Evolutionary conservation across 1,140 invertebrate genomes (phyloP).

Genomic region (Diorhabda elongata): DNA sequence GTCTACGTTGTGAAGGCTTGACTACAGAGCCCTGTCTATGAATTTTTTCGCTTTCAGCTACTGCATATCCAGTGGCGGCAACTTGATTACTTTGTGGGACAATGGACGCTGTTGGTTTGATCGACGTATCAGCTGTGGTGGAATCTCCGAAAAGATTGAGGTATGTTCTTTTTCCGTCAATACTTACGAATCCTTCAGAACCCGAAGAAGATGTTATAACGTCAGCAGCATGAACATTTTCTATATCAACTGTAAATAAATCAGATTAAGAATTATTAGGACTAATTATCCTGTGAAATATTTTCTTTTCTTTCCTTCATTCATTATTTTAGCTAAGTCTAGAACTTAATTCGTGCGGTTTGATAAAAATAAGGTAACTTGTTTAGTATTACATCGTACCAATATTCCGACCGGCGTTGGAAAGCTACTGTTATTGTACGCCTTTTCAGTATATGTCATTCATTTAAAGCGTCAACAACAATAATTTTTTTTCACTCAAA

Average conservation of each 20-base stretch:
- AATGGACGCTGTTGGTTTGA: slow-evolving; percentile 38
- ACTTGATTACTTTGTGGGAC: slow-evolving; percentile 38
- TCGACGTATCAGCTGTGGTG: slow-evolving; percentile 31
- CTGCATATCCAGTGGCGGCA: slow-evolving; percentile 24
- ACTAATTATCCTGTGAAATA: no score
- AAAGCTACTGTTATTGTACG: no score
- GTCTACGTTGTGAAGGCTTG: slow-evolving; percentile 48
- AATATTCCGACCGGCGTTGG: no score
- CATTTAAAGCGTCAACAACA: no score
- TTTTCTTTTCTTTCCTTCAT: no score
- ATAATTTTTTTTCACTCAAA: no score
- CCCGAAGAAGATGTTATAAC: slow-evolving; percentile 74
- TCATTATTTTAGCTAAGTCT: no score
- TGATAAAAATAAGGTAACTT: no score
- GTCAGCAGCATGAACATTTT: slow-evolving; percentile 49
- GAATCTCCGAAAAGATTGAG: slow-evolving; percentile 72
- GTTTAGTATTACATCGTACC: no score
- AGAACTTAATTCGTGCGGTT: no score
- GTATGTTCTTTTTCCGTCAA: slow-evolving; percentile 85
- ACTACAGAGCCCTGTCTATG: slow-evolving; percentile 25
- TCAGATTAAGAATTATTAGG: no score
- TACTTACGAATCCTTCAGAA: slow-evolving; percentile 84
- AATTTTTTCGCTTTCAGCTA: slow-evolving; percentile 24
- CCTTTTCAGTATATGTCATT: no score
- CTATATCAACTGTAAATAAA: slow-evolving; percentile 38